A percentile compares a stretch with the other conserved stretches of the same genome.
These are phyloP conservation scores for Eilema sororculum DNA, from an alignment of 2,888 invertebrate genomes.

Conservation along the genomic window DNA sequence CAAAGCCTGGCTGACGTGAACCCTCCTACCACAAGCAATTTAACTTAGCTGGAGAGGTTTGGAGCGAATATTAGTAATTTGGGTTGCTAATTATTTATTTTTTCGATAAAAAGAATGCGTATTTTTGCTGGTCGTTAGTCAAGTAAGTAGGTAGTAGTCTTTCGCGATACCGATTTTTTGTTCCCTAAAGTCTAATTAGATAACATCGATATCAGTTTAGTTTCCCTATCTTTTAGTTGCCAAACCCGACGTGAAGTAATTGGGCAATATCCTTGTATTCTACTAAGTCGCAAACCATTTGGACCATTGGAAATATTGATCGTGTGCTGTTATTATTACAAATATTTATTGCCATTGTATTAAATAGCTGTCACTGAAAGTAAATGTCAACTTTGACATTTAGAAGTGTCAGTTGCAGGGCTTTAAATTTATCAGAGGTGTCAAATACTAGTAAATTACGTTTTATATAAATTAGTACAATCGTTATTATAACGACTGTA, in stretches of 20 bases:
- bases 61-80: no score
- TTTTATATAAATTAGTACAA: not conserved
- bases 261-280: not conserved
- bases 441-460: not conserved
- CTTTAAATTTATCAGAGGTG: not conserved
- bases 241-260: not conserved
- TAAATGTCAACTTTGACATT: constrained; percentile 3
- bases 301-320: not conserved
- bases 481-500: not conserved
- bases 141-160: no score
- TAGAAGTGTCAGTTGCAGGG: not conserved
- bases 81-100: no score
- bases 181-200: no score
- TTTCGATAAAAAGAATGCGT: no score
- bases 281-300: not conserved
- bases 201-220: no score
- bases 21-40: no score
- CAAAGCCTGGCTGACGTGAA: no score
- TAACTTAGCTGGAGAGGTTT: no score
- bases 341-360: not conserved
- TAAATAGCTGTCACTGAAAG: constrained; percentile 1
- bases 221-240: no score
- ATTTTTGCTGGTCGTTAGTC: no score
- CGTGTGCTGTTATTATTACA: not conserved
- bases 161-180: no score